Base-by-base conservation (phyloP, 2,888 invertebrate genomes). In the Pammene aurita region DNA sequence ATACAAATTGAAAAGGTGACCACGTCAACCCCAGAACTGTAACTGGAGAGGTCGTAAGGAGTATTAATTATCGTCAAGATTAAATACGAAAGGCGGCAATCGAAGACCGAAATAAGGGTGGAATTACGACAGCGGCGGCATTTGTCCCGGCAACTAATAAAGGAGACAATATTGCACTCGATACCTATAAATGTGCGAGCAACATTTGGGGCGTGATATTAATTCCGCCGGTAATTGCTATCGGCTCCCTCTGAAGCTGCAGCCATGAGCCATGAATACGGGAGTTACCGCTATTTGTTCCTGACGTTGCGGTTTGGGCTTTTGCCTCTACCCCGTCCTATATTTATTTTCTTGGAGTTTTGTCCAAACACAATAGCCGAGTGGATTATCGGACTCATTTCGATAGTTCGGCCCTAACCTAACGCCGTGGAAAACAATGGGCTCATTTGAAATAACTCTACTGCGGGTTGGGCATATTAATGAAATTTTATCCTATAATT, bases 81-180 rank as follows among this genome's bases (percentile, higher is more conserved):
- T 89, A 88, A 90, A 89, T 88, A 89, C 86, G 88, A 88, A 88
- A 85, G 80, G 83, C 83, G 79, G 81, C 87, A 85, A 89, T 89
- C 85, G 88, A 85, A 81, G 84, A 75, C 72, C 76, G 77, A 80
- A 86, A 88, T 88, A 84, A 87, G 87, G 85, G 83, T 78, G 82
- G 82, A 85, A 89, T 89, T 88, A 88, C 87, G 84, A 85, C 82
- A 78, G 80, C 76, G 82, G 84, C 84, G 84, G 86, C 90, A 90
- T 91, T 92, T 89, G 89, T 92, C 87, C 85, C 87, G 82, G 84
- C 84, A 85, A 90, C 90, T 92, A 92, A 92, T 92, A 92, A 91
- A 90, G 90, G 90, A 92, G 92, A 92, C 92, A 92, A 90, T 92
- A 92, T 92, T 92, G 92, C 92, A 92, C 85, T 92, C 91, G 87